Percentiles rank a stretch among this genome's conserved stretches.
Evolutionary conservation across 2,113 vertebrate species (phyloP).

Genomic region (Desmodus rotundus): DNA sequence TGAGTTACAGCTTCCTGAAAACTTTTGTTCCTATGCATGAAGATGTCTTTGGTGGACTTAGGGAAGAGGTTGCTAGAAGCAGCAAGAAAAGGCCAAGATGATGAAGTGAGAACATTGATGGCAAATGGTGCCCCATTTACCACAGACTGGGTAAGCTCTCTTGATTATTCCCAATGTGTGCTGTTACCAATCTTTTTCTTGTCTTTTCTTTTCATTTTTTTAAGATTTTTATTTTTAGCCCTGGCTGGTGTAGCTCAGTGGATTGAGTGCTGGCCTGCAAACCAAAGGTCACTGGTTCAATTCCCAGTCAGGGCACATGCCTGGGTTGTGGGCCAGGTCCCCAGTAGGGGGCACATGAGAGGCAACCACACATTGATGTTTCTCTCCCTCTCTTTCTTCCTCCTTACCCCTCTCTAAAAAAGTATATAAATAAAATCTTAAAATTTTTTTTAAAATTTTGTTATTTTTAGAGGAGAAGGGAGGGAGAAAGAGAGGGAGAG

Average conservation of each 20-base stretch:
- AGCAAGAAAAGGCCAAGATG: conserved; percentile 91
- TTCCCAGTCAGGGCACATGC: no score
- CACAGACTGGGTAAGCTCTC: conserved; percentile 90
- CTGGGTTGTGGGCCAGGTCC: no score
- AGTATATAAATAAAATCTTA: no score
- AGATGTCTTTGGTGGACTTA: conserved; percentile 95
- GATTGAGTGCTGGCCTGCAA: no score
- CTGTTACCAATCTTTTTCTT: neutral
- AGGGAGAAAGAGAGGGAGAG: neutral
- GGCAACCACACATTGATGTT: no score
- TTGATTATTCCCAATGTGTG: neutral
- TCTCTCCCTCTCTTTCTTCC: no score
- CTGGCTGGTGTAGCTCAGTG: no score
- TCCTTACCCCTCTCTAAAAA: no score
- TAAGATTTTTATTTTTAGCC: neutral
- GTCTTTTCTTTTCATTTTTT: neutral
- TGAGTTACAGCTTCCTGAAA: conserved; percentile 53
- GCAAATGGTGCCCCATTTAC: conserved; percentile 94
- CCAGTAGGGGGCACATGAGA: no score
- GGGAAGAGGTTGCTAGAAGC: conserved; percentile 94
- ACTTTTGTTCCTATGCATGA: conserved; percentile 62
- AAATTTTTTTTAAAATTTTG: neutral
- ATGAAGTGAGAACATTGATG: conserved; percentile 92
- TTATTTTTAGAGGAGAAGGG: neutral
- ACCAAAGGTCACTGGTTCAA: no score